phyloP scores from a whole-genome alignment of 2,113 vertebrate species.

The Anguilla japonica region DNA sequence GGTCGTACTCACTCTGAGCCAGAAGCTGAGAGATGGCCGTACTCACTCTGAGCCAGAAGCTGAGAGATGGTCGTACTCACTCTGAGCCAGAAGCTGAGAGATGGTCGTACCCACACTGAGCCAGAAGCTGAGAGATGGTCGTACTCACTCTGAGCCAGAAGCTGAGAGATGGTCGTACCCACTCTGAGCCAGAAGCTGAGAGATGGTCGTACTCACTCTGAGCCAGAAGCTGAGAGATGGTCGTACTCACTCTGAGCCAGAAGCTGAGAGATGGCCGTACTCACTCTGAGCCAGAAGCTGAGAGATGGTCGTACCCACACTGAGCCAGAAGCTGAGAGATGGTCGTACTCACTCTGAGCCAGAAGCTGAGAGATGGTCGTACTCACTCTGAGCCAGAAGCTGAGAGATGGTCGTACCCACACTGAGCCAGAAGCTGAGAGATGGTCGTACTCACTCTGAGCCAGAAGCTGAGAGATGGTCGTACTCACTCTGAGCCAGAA shows the following conservation, averaged over 20 bases:
- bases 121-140: no score
- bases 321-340: no score
- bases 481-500: no score
- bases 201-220: constrained; percentile 79
- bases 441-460: no score
- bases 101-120: constrained; percentile 97
- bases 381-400: constrained; percentile 84
- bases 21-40: no score
- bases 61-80: no score
- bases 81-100: constrained; percentile 88
- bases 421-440: no score
- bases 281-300: constrained; percentile 92
- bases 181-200: constrained; percentile 81
- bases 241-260: constrained; percentile 88
- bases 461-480: no score
- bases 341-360: constrained; percentile 94
- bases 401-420: constrained; percentile 97
- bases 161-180: no score
- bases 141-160: constrained; percentile 93
- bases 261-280: constrained; percentile 95
- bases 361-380: no score
- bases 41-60: constrained; percentile 93
- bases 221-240: constrained; percentile 57
- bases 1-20: constrained; percentile 94
- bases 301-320: no score